phyloP scores from a whole-genome alignment of 2,797 vertebrate genomes.

The Lophotriccus pileatus region DNA sequence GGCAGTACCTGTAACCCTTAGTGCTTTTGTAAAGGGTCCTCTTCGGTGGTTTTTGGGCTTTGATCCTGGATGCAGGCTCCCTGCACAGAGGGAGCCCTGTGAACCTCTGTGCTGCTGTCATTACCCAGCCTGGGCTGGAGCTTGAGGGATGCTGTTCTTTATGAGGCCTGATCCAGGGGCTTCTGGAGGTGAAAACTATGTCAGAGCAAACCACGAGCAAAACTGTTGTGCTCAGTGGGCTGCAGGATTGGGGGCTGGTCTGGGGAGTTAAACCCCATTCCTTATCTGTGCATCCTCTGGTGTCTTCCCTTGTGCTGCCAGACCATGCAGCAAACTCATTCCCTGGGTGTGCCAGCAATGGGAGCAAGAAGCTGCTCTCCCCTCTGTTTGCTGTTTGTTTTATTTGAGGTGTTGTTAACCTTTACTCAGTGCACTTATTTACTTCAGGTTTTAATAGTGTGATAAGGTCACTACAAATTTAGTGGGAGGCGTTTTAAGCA shows the following conservation, averaged over 20 bases:
- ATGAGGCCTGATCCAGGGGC: neutral
- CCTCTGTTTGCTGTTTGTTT: conserved; percentile 54
- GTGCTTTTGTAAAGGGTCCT: neutral
- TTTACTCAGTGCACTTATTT: conserved; percentile 61
- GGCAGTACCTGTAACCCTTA: fast-evolving
- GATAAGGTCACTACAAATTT: conserved; percentile 68
- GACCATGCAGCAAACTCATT: neutral
- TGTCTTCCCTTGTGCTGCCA: neutral
- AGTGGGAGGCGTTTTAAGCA: conserved; percentile 66
- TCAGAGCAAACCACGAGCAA: neutral
- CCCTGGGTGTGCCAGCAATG: neutral
- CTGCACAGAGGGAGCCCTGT: neutral
- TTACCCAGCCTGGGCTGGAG: neutral
- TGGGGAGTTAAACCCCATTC: neutral
- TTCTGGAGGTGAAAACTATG: neutral
- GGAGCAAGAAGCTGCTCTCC: neutral
- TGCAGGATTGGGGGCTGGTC: neutral
- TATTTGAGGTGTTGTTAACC: conserved; percentile 65
- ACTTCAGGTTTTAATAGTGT: conserved; percentile 47
- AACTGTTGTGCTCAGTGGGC: fast-evolving
- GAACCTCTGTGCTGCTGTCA: neutral
- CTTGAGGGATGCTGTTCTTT: neutral
- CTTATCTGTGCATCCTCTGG: neutral
- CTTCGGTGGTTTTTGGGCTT: neutral
- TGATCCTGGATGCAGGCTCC: neutral